A percentile compares a stretch with the other conserved stretches of the same genome.
Conservation (phyloP, 2,888 invertebrate genomes). For the Sesia bembeciformis region DNA sequence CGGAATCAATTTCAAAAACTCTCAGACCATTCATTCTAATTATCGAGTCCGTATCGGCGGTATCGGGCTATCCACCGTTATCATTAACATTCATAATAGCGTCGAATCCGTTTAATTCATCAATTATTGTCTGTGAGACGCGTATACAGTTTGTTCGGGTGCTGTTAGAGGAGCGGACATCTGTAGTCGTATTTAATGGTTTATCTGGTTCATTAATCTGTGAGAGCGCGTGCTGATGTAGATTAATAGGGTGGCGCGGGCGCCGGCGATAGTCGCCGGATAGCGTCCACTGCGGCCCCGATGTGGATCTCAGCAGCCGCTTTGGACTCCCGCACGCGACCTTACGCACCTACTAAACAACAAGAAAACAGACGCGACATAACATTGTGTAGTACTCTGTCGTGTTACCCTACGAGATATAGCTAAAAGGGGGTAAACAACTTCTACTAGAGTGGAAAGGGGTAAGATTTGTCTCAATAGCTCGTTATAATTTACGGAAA, state of each 20-base stretch:
- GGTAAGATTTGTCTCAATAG: too few species aligned
- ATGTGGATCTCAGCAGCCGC: conserved; percentile 41
- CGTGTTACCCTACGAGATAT: too few species aligned
- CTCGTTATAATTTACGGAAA: too few species aligned
- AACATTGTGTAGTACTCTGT: too few species aligned
- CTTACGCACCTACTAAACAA: background rate
- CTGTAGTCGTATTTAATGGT: conserved; percentile 64
- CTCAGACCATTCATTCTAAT: conserved; percentile 60
- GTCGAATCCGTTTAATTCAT: conserved; percentile 57
- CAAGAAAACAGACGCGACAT: too few species aligned
- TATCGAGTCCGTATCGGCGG: conserved; percentile 29
- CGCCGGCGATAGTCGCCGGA: conserved; percentile 54
- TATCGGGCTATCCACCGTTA: conserved; percentile 44
- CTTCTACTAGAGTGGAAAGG: too few species aligned
- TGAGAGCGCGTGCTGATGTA: conserved; percentile 67
- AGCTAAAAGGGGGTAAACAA: too few species aligned
- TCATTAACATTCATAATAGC: conserved; percentile 58
- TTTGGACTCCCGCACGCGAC: conserved; percentile 36
- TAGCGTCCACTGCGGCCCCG: conserved; percentile 53
- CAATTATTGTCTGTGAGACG: conserved; percentile 43
- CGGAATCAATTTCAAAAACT: conserved; percentile 41
- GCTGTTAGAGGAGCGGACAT: conserved; percentile 47
- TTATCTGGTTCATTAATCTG: conserved; percentile 71
- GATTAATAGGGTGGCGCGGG: conserved; percentile 66
- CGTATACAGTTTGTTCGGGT: conserved; percentile 32